These are phyloP conservation scores for Mystacornis crossleyi DNA, from an alignment of 2,113 vertebrate species.

Conservation along the genomic window DNA sequence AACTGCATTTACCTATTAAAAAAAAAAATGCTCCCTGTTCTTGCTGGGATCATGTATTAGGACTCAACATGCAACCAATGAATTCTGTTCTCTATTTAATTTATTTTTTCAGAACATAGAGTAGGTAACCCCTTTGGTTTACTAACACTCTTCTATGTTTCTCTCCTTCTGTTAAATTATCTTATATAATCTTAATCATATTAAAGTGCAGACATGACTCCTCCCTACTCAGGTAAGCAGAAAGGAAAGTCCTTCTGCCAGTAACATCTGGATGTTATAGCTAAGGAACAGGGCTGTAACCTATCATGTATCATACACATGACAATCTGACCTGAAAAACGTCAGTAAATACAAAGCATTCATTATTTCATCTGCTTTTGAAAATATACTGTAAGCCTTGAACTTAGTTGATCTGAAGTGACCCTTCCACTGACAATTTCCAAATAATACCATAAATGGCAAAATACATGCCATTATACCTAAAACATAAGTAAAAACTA, in stretches of 20 bases:
- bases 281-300: background rate
- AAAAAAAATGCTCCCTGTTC: background rate
- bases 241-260: background rate
- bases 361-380: background rate
- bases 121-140: background rate
- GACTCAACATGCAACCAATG: background rate
- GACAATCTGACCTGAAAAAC: background rate
- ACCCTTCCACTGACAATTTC: background rate
- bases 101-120: background rate
- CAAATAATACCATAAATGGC: background rate
- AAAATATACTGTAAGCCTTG: background rate
- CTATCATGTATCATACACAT: background rate
- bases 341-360: background rate
- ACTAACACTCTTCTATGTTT: background rate
- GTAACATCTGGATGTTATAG: background rate
- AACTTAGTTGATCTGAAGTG: background rate
- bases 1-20: background rate
- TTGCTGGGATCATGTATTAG: background rate
- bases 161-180: background rate
- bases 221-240: background rate
- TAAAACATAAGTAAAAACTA: background rate
- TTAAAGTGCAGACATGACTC: background rate
- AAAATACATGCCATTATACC: background rate
- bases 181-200: background rate
- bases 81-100: background rate